Conservation (phyloP, 2,113 vertebrate genomes). For the Pygoscelis antarcticus region DNA sequence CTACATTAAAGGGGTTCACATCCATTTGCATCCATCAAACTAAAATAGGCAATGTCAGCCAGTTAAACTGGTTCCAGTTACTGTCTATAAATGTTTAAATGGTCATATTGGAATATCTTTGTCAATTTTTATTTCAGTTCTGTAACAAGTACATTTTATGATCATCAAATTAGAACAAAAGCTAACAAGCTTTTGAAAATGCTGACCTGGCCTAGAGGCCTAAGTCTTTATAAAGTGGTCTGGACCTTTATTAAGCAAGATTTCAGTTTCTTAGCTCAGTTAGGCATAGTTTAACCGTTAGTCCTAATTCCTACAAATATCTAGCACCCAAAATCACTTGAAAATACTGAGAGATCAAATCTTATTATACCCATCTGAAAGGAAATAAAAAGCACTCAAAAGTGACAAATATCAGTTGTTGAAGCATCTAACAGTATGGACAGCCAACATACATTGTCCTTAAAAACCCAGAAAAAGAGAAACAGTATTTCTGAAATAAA, state of each 20-base stretch:
- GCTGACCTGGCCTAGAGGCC: neutral
- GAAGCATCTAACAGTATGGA: neutral
- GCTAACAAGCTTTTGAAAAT: neutral
- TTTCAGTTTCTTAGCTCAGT: neutral
- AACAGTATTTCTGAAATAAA: neutral
- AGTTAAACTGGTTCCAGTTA: neutral
- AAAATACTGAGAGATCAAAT: neutral
- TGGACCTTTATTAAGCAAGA: neutral
- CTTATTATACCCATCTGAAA: neutral
- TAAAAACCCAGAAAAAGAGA: neutral
- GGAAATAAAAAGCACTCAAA: neutral
- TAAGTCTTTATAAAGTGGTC: neutral
- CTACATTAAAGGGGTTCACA: neutral
- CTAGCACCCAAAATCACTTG: neutral
- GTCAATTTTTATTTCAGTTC: neutral
- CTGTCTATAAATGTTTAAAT: neutral
- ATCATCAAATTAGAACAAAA: neutral
- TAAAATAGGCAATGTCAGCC: neutral
- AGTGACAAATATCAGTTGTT: neutral
- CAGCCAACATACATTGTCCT: neutral
- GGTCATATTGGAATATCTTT: neutral
- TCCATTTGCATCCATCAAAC: neutral
- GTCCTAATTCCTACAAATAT: neutral
- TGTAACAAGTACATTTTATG: neutral
- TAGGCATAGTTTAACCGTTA: neutral